Evolutionary conservation across 2,888 invertebrate genomes (phyloP), one percentile per base, ranked within the genome.

Genomic region (Eilema sororculum): DNA sequence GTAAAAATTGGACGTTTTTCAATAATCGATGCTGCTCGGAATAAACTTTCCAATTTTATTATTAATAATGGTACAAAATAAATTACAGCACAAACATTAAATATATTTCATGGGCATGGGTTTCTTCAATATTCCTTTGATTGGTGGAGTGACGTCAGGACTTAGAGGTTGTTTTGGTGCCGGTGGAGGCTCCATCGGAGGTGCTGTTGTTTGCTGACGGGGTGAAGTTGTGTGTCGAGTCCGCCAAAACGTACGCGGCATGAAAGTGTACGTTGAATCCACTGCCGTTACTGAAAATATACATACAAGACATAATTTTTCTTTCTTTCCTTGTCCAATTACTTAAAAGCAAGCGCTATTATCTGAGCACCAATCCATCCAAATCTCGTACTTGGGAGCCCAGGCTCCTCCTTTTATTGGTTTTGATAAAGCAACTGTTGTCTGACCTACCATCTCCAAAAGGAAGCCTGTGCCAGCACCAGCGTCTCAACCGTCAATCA

Each of bases 101-200:
- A 95, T 91, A 85, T 92, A 95, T 87, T 93, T 95, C 82, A 95
- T 90, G 8, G 95, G 95, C 95, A 95, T 95, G 0, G 95, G 94
- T 85, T 93, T 95, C 76, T 95, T 95, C 41, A 95, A 80, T 74
- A 95, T 95, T 74, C 95, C 95, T 71, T 92, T 95, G n/a, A 93
- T 84, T 0, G 91, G 90, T 6, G 76, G 82, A 3, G 79, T 80
- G 8, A 69, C 58, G 8, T 87, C 85, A 5, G 71, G n/a, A 6
- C 58, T 16, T 0, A 70, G 56, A 0, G 90, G 86, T 69, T 89
- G 85, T 73, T 89, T 91, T 0, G 87, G 84, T 6, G 67, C 73
- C 0, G 88, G 87, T 0, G 90, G 89, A 0, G 90, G 87, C 67
- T 93, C 93, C 84, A 88, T 84, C 0, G 90, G 90, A 0, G 90